Percentiles rank a stretch among this genome's conserved stretches.
Conservation (phyloP, 2,888 invertebrate genomes). For the Thereva nobilitata region DNA sequence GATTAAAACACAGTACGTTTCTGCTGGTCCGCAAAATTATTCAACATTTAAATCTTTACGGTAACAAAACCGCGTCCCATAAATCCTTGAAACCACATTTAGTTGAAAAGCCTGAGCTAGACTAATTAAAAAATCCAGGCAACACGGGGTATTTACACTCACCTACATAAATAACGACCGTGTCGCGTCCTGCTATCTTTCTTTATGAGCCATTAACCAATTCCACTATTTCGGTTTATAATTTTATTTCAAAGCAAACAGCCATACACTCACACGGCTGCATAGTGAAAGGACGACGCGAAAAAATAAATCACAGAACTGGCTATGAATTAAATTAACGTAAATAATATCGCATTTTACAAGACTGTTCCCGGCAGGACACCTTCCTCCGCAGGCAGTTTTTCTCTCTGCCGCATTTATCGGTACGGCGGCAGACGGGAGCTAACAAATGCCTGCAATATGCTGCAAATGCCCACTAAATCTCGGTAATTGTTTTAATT, state of each 20-base stretch:
- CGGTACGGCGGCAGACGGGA: conserved; percentile 8
- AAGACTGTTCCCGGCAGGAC: conserved; percentile 1
- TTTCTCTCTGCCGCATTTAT: conserved; percentile 12
- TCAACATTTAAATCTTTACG: no score
- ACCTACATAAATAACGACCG: no score
- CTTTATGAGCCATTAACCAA: conserved; percentile 22
- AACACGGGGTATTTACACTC: no score
- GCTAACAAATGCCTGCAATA: conserved; percentile 31
- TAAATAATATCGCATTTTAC: conserved; percentile 22
- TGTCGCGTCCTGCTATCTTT: not conserved
- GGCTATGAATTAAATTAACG: conserved; percentile 33
- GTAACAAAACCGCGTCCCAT: no score
- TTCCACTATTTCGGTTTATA: conserved; percentile 14
- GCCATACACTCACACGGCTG: not conserved
- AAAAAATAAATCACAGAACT: conserved; percentile 22
- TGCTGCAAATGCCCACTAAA: conserved; percentile 36
- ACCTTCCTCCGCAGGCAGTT: not conserved
- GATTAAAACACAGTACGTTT: no score
- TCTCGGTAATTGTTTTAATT: conserved; percentile 42
- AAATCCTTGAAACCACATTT: no score
- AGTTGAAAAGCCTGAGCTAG: no score
- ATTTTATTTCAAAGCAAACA: not conserved
- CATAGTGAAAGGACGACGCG: conserved; percentile 8
- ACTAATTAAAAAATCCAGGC: no score
- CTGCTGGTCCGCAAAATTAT: no score